Base-by-base conservation (phyloP, 2,797 vertebrate genomes). In the Cygnus olor region DNA sequence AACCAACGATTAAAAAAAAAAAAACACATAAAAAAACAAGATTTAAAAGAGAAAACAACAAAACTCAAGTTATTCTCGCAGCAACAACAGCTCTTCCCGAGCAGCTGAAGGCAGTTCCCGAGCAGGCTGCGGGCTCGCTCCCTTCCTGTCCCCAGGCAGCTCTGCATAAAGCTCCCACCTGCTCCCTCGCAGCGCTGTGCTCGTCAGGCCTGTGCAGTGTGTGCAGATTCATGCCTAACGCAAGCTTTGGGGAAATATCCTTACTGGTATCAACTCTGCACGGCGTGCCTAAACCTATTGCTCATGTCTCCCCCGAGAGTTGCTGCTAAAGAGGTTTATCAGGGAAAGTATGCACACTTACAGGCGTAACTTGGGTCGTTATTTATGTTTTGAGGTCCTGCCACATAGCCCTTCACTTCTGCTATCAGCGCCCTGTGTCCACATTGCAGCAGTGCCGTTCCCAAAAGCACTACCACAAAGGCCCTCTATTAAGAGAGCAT, bases 171-270 rank as follows among this genome's bases (percentile, higher is more conserved):
- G 53, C 57, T 68, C 27, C 17, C 25, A 32, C 32, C 1, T 9
- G 24, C 69, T 61, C 69, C 58, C 22, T 2, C 47, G 17, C n/a
- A 76, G 54, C 1, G 51, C 36, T 0, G 3, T 5, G 61, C 6
- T 78, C 44, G 3, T 60, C 0, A 0, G n/a, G 58, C 53, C 76
- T 0, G 1, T 10, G 27, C 1, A 1, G 5, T 0, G 21, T 2
- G 11, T 36, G 54, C 28, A 30, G 1, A 2, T 32, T 17, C 3
- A 2, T 10, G 20, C 11, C 28, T 60, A 63, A 11, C 47, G 16
- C 8, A 10, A 61, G 42, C 84, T 92, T 18, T 44, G 24, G 38
- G 64, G n/a, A 79, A 80, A 53, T 24, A n/a, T 13, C 71, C 85
- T 38, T 45, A 18, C 20, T 12, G 38, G 1, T 3, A 32, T 21